These are phyloP conservation scores for Acanthaster planci DNA, from an alignment of 35 echinoderm and acorn worm genomes.

Conservation along the genomic window DNA sequence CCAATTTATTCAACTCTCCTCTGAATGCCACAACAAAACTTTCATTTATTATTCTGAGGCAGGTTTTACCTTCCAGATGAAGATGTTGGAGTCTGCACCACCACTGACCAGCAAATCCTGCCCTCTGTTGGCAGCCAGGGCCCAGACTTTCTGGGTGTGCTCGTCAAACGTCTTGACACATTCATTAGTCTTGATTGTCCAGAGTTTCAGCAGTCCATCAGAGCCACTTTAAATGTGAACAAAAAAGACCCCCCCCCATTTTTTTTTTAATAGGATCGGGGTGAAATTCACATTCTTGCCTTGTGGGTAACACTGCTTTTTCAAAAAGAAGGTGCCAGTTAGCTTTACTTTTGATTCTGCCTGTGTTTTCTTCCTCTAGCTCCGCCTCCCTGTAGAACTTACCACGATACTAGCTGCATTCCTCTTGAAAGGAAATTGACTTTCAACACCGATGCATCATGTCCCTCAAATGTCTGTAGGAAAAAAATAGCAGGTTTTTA, in stretches of 20 bases:
- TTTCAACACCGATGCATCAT: conserved; percentile 93
- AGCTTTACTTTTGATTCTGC: no score
- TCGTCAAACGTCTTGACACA: conserved; percentile 90
- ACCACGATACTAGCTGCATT: conserved; percentile 95
- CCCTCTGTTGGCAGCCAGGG: conserved; percentile 39
- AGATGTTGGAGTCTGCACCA: conserved; percentile 77
- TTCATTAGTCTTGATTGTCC: conserved; percentile 98
- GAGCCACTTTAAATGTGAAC: conserved; percentile 71
- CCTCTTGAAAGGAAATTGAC: conserved; percentile 75
- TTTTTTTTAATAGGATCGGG: neutral
- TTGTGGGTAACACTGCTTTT: no score
- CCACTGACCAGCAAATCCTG: conserved; percentile 63
- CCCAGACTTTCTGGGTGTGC: conserved; percentile 89
- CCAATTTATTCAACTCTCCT: no score
- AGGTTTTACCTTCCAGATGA: conserved; percentile 71
- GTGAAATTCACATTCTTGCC: neutral
- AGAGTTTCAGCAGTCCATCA: conserved; percentile 91
- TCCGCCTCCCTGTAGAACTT: neutral
- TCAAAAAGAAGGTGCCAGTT: no score
- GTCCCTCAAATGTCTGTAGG: conserved; percentile 90
- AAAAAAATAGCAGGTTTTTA: neutral
- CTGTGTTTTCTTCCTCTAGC: neutral
- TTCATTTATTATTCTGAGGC: neutral
- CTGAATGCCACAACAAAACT: neutral
- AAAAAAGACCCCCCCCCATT: no score